Percentiles rank a stretch among this genome's conserved stretches.
These are phyloP conservation scores for Harlomillsia oculata DNA, from an alignment of 1,140 invertebrate species.

Conservation along the genomic window DNA sequence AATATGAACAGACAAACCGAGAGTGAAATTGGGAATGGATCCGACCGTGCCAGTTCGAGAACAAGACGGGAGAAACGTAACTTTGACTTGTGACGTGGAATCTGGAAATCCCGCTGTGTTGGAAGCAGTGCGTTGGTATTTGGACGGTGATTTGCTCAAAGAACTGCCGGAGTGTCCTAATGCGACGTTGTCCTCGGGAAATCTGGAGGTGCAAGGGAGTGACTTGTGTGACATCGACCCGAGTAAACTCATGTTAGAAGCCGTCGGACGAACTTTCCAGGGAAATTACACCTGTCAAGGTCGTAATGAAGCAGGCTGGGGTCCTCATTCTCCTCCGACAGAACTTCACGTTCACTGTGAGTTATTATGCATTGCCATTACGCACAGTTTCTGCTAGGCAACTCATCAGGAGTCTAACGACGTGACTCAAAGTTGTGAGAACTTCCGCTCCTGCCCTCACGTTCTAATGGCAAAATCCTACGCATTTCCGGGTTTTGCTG, in stretches of 20 bases:
- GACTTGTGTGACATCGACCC: conserved; percentile 67
- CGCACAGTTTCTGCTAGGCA: not conserved
- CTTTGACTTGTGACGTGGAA: conserved; percentile 65
- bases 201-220: conserved; percentile 11
- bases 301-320: conserved; percentile 58
- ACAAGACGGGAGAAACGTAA: conserved; percentile 66
- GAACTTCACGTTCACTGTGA: conserved; percentile 54
- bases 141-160: conserved; percentile 69
- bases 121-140: conserved; percentile 57
- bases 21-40: conserved; percentile 64
- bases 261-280: conserved; percentile 70
- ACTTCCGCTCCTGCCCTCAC: not conserved
- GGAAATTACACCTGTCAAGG: conserved; percentile 88
- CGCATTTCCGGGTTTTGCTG: too few species aligned
- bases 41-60: conserved; percentile 65
- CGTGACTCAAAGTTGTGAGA: too few species aligned
- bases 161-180: conserved; percentile 67
- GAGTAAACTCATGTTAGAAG: conserved; percentile 66
- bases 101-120: conserved; percentile 47
- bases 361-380: conserved; percentile 36
- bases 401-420: too few species aligned
- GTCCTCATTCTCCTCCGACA: conserved; percentile 18
- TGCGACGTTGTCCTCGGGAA: conserved; percentile 10
- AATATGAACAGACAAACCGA: conserved; percentile 56
- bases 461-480: not conserved